Evolutionary conservation across 2,113 vertebrate species (phyloP).

Genomic region (Coreoperca whiteheadi): DNA sequence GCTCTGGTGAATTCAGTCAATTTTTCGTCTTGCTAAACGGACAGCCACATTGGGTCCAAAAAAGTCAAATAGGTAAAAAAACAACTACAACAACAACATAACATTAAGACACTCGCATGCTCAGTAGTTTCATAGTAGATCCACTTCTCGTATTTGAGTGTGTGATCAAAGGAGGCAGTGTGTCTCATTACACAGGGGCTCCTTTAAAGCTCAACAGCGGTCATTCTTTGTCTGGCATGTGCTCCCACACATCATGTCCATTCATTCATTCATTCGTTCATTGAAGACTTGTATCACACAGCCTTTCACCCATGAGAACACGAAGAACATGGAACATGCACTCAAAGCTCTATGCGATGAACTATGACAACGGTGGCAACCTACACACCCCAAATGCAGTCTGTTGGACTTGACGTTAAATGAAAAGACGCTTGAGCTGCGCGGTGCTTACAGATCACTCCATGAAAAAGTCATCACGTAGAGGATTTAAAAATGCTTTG

Average conservation of each 20-base stretch:
- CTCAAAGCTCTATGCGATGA: neutral
- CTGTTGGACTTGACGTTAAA: neutral
- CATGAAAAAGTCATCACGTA: too few species aligned
- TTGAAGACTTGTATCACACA: constrained; percentile 13
- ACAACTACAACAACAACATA: too few species aligned
- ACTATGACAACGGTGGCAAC: neutral
- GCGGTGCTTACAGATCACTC: neutral
- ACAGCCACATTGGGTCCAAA: neutral
- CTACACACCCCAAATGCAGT: neutral
- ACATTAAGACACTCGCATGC: too few species aligned
- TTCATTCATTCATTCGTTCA: too few species aligned
- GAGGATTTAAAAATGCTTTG: too few species aligned
- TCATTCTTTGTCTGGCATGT: constrained; percentile 29
- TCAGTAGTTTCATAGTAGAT: neutral
- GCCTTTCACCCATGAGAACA: neutral
- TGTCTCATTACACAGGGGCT: constrained; percentile 46
- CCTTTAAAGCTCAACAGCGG: constrained; percentile 25
- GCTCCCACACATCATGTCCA: constrained; percentile 3
- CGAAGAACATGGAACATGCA: neutral
- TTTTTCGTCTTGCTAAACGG: neutral
- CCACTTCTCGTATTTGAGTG: neutral
- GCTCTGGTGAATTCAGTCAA: neutral
- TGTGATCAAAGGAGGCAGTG: constrained; percentile 26
- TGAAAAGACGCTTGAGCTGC: neutral
- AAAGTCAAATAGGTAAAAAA: neutral